These are phyloP conservation scores for Philereme transversata DNA, from an alignment of 2,888 invertebrate species.

Conservation along the genomic window DNA sequence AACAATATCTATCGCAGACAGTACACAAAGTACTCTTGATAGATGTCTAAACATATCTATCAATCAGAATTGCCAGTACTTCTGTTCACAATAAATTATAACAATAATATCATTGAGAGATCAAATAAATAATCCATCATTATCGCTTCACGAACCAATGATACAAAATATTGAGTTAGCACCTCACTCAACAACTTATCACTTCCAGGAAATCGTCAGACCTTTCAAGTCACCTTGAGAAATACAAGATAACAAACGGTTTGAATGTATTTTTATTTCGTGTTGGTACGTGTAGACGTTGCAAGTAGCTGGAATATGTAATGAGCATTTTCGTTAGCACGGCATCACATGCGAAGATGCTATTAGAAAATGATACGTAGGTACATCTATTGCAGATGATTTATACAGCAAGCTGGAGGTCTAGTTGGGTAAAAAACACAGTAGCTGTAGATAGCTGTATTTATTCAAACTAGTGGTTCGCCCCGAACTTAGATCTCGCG, in stretches of 20 bases:
- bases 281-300: conserved; percentile 8
- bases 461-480: too few species aligned
- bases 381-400: too few species aligned
- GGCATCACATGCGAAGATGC: neutral
- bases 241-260: conserved; percentile 21
- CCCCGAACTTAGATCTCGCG: too few species aligned
- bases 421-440: too few species aligned
- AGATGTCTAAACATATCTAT: too few species aligned
- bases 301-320: conserved; percentile 4
- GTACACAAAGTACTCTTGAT: too few species aligned
- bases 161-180: conserved; percentile 13
- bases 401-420: too few species aligned
- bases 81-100: too few species aligned
- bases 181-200: conserved; percentile 12
- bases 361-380: neutral
- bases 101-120: neutral
- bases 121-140: conserved; percentile 2
- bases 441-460: too few species aligned
- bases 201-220: conserved; percentile 22
- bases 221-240: conserved; percentile 22
- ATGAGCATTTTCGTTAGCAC: neutral
- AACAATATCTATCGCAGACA: too few species aligned
- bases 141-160: conserved; percentile 5
- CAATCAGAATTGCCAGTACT: too few species aligned
- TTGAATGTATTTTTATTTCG: conserved; percentile 22